phyloP scores from a whole-genome alignment of 2,888 invertebrate genomes.

The Ditula angustiorana region DNA sequence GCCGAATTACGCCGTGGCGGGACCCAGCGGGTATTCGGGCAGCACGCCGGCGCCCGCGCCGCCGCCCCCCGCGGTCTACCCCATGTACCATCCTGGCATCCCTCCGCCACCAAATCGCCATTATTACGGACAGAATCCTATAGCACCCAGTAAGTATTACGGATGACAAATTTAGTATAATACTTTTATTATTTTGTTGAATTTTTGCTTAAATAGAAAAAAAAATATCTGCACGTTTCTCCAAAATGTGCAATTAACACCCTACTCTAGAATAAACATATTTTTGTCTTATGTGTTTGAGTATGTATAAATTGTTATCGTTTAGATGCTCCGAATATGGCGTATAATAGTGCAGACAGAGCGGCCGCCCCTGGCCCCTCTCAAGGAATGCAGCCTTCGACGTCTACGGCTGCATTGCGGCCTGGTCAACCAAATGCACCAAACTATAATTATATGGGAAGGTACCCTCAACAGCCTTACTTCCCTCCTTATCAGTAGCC shows the following conservation, averaged over 20 bases:
- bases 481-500: constrained; percentile 51
- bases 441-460: constrained; percentile 44
- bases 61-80: constrained; percentile 38
- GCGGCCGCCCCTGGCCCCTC: constrained; percentile 22
- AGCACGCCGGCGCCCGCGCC: constrained; percentile 28
- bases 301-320: neutral
- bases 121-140: constrained; percentile 43
- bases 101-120: constrained; percentile 48
- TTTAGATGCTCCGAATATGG: constrained; percentile 18
- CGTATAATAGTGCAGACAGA: constrained; percentile 23
- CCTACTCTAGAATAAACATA: neutral
- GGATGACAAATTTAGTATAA: too few relatives aligned
- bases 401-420: constrained; percentile 19
- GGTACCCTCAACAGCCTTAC: constrained; percentile 49
- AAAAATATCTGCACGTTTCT: too few relatives aligned
- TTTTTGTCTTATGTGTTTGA: neutral
- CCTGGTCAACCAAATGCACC: constrained; percentile 30
- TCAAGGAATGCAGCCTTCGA: constrained; percentile 29
- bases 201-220: too few relatives aligned
- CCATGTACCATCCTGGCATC: constrained; percentile 45
- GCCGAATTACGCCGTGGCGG: constrained; percentile 24
- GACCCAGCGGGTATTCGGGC: constrained; percentile 22
- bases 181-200: too few relatives aligned
- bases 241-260: too few relatives aligned
- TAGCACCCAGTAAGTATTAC: constrained; percentile 44